Conservation (phyloP, 2,888 invertebrate species). For the Drosophila suboccidentalis region DNA sequence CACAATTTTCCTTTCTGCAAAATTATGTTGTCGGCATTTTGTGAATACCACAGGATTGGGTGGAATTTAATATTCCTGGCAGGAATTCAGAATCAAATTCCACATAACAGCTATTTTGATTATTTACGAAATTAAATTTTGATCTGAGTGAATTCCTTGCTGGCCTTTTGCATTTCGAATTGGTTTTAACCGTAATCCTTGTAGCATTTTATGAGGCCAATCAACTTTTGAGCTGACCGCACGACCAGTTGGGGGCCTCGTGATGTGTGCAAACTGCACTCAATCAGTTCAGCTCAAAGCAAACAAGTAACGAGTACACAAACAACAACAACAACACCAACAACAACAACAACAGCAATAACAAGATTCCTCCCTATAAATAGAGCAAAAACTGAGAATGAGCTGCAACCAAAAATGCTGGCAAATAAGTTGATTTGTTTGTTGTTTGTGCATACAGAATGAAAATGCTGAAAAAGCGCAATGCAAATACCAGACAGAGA, state of each 20-base stretch:
- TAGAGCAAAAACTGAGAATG: conserved; percentile 14
- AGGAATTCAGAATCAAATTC: conserved; percentile 13
- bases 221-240: conserved; percentile 41
- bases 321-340: conserved; percentile 14
- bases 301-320: conserved; percentile 35
- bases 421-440: conserved; percentile 77
- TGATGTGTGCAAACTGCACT: conserved; percentile 35
- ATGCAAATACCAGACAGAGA: conserved; percentile 51
- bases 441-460: conserved; percentile 62
- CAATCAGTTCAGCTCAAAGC: conserved; percentile 56
- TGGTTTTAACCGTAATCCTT: conserved; percentile 24
- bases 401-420: conserved; percentile 34
- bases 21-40: conserved; percentile 7
- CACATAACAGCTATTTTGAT: conserved; percentile 9
- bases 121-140: conserved; percentile 28
- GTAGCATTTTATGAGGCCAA: conserved; percentile 24
- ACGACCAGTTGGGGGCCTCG: background rate
- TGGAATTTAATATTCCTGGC: conserved; percentile 16
- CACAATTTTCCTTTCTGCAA: conserved; percentile 17
- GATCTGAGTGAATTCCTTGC: conserved; percentile 13
- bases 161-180: conserved; percentile 11
- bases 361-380: conserved; percentile 13
- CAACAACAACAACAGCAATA: conserved; percentile 10
- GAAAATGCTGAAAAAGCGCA: conserved; percentile 73
- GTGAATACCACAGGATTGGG: background rate